These are phyloP conservation scores for Petrophora chlorosata DNA, from an alignment of 2,888 invertebrate genomes.

Conservation along the genomic window DNA sequence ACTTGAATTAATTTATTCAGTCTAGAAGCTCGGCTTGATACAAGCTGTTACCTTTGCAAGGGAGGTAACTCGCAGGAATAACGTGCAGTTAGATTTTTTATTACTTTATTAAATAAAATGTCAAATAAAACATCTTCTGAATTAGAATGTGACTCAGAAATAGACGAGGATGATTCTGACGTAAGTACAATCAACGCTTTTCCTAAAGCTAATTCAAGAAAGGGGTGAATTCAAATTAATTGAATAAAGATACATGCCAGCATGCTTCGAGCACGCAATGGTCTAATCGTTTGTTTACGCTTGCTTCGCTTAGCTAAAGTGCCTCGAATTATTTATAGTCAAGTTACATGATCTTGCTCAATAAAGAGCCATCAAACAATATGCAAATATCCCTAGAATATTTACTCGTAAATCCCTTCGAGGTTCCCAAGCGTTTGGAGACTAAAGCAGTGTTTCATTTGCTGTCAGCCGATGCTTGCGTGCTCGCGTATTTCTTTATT, in stretches of 20 bases:
- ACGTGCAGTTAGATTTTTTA: neutral
- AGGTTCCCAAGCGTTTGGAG: slow-evolving; percentile 57
- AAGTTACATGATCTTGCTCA: slow-evolving; percentile 74
- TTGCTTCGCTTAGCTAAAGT: slow-evolving; percentile 67
- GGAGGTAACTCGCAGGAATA: neutral
- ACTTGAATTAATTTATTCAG: slow-evolving; percentile 39
- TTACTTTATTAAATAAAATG: slow-evolving; percentile 8
- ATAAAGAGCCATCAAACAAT: slow-evolving; percentile 74
- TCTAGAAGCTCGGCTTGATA: slow-evolving; percentile 15
- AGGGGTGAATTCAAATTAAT: slow-evolving; percentile 45
- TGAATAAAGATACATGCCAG: slow-evolving; percentile 51
- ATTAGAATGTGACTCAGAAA: slow-evolving; percentile 32
- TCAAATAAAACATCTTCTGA: slow-evolving; percentile 34
- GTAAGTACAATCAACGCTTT: slow-evolving; percentile 56
- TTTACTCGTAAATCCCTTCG: slow-evolving; percentile 65
- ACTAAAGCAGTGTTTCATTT: slow-evolving; percentile 66
- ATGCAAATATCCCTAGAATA: slow-evolving; percentile 73
- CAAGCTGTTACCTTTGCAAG: slow-evolving; percentile 4
- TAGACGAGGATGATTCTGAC: slow-evolving; percentile 45
- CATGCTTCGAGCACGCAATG: slow-evolving; percentile 65
- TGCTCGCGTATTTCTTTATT: slow-evolving; percentile 55
- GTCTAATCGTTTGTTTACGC: slow-evolving; percentile 76
- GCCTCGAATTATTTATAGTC: slow-evolving; percentile 71
- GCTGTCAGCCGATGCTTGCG: slow-evolving; percentile 60
- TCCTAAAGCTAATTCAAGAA: slow-evolving; percentile 10